These are phyloP conservation scores for Acanthosepion esculentum DNA, from an alignment of 2,888 invertebrate species.

Conservation along the genomic window DNA sequence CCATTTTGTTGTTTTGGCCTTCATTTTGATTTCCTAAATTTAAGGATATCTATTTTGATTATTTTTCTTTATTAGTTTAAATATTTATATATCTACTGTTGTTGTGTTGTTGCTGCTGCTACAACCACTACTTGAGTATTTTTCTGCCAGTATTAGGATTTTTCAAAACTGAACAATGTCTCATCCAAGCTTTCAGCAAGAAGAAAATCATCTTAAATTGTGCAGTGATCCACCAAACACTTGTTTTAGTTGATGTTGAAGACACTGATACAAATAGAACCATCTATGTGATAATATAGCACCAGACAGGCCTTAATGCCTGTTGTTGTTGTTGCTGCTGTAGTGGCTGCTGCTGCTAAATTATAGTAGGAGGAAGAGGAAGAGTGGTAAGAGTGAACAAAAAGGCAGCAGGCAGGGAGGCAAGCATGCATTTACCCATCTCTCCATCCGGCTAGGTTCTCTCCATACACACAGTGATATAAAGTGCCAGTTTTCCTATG, in stretches of 20 bases:
- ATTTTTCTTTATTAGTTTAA: neutral
- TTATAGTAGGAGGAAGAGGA: neutral
- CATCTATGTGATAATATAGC: neutral
- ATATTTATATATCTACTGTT: neutral
- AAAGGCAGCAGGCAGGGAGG: constrained; percentile 11
- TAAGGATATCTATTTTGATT: neutral
- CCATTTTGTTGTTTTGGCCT: neutral
- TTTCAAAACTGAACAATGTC: no score
- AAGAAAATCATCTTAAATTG: neutral
- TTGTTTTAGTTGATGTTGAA: neutral
- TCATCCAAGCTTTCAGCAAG: neutral
- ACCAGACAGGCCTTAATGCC: neutral
- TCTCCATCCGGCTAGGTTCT: neutral
- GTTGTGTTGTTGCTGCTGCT: neutral
- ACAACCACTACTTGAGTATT: neutral
- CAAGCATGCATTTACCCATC: constrained; percentile 11
- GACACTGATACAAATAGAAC: neutral
- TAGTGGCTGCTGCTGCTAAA: neutral
- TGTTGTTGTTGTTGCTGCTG: neutral
- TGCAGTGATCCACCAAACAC: neutral
- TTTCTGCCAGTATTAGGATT: neutral
- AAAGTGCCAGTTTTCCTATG: neutral
- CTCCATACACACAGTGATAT: neutral
- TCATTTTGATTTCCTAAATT: neutral
- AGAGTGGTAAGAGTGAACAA: neutral